Evolutionary conservation across 2,888 invertebrate species (phyloP).

Genomic region (Hetaerina titia): DNA sequence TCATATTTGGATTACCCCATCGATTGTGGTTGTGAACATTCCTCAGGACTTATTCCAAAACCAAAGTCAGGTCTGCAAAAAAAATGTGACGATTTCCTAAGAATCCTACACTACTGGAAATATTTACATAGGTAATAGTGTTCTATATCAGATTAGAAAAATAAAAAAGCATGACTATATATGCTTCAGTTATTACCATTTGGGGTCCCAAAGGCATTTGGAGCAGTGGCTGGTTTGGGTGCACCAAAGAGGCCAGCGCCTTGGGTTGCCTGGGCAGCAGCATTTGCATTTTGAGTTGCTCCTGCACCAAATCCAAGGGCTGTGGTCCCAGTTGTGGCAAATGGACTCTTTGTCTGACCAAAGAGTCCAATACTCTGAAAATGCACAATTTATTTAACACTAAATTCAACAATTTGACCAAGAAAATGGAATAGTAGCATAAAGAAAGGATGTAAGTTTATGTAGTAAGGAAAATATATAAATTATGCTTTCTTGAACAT

Average conservation of each 20-base stretch:
- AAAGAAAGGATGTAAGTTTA: neutral
- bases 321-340: conserved; percentile 71
- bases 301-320: conserved; percentile 71
- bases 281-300: conserved; percentile 4
- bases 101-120: too few relatives aligned
- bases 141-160: neutral
- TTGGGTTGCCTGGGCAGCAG: conserved; percentile 72
- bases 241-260: conserved; percentile 79
- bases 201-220: conserved; percentile 72
- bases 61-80: too few relatives aligned
- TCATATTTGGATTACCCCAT: too few relatives aligned
- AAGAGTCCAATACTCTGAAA: conserved; percentile 76
- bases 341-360: conserved; percentile 75
- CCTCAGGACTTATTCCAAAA: too few relatives aligned
- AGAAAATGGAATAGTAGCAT: conserved; percentile 31
- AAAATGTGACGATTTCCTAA: neutral
- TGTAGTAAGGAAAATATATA: too few relatives aligned
- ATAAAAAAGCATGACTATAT: neutral
- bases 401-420: conserved; percentile 48
- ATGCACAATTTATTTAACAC: neutral
- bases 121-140: too few relatives aligned
- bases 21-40: too few relatives aligned
- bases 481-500: too few relatives aligned
- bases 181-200: neutral
- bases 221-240: conserved; percentile 71